Evolutionary conservation across 2,888 invertebrate genomes (phyloP).

Genomic region (Caradrina kadenii): DNA sequence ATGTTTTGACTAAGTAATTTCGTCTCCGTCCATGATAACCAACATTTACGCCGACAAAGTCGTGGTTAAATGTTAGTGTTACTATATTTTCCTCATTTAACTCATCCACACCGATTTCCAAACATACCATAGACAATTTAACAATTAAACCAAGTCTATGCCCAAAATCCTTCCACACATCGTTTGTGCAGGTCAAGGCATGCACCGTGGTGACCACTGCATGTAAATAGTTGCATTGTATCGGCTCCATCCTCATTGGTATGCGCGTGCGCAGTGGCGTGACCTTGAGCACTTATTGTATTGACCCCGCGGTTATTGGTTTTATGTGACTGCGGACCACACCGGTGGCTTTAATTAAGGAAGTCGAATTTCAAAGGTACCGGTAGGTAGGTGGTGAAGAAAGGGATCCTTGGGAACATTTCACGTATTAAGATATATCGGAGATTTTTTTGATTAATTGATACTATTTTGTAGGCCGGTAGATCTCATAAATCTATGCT

Average conservation of each 20-base stretch:
- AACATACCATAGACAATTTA: too few relatives aligned
- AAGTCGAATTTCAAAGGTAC: slow-evolving; percentile 19
- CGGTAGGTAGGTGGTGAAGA: neutral
- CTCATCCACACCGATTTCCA: neutral
- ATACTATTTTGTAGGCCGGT: too few relatives aligned
- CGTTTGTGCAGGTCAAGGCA: slow-evolving; percentile 50
- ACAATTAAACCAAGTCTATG: neutral
- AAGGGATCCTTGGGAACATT: neutral
- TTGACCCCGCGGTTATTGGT: slow-evolving; percentile 60
- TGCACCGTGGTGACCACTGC: slow-evolving; percentile 46
- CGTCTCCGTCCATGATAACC: too few relatives aligned
- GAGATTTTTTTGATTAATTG: too few relatives aligned
- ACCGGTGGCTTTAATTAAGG: slow-evolving; percentile 31
- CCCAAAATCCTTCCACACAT: slow-evolving; percentile 48
- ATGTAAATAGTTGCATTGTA: slow-evolving; percentile 62
- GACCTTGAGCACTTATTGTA: slow-evolving; percentile 51
- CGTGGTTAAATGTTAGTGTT: too few relatives aligned
- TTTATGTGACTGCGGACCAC: slow-evolving; percentile 45
- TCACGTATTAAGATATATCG: too few relatives aligned
- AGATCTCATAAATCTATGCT: too few relatives aligned
- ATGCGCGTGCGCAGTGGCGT: slow-evolving; percentile 42
- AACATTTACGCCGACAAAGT: too few relatives aligned
- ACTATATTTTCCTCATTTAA: neutral
- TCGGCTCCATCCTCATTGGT: slow-evolving; percentile 31
- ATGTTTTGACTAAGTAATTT: too few relatives aligned